Evolutionary conservation across 2,797 vertebrate genomes (phyloP), one percentile per base, ranked within the genome.

Genomic region (Gorsachius magnificus): DNA sequence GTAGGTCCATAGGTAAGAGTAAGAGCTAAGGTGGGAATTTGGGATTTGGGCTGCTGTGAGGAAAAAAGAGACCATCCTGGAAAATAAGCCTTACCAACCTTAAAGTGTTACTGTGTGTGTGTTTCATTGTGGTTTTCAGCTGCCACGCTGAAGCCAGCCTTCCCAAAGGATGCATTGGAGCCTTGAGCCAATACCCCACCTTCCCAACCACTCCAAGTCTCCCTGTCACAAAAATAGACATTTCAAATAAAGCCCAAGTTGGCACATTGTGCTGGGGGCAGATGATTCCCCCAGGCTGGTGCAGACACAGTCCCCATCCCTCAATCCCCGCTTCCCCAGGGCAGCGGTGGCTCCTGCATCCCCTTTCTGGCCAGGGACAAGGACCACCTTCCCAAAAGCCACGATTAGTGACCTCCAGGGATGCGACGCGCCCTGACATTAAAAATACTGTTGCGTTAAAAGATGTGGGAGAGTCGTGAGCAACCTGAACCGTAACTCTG

Each of bases 201-300:
- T 82, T 89, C 66, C 31, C n/a, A 33, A 25, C 18, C 31, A 13
- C 48, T 46, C 50, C 3, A 7, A 93, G 75, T 38, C 66, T 94
- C 69, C 57, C 76, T 94, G 63, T 58, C 92, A 94, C 93, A 97
- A 74, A 84, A 93, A 66, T 9, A 82, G 94, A n/a, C 28, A 83
- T 65, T 94, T 91, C 78, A 95, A 92, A 91, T 81, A 51, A 92
- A 94, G 89, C 88, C 87, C 75, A 93, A 90, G 80, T 85, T 90
- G 95, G 81, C 72, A 87, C 41, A 63, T 61, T 90, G 86, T 95
- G 72, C 87, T 88, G 79, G 43, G 61, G 43, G 29, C 46, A 83
- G 89, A 74, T 15, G 13, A 89, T 68, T 46, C 10, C 35, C 22
- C 7, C 1, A 12, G 3, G 3, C 28, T 11, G 0, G 13, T n/a